Evolutionary conservation across 2,113 vertebrate species (phyloP).

Genomic region (Cynocephalus volans): DNA sequence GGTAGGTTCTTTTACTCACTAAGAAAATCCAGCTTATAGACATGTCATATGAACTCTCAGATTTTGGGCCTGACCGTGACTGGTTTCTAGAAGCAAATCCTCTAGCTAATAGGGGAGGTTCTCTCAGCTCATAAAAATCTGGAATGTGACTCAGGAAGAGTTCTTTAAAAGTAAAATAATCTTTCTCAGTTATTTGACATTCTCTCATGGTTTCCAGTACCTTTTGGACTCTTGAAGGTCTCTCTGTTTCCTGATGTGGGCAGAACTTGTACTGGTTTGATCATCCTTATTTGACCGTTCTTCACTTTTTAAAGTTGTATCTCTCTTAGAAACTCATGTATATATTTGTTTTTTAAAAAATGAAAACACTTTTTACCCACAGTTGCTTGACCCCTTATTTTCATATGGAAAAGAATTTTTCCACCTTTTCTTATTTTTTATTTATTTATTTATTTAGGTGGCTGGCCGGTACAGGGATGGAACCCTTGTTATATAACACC

Average conservation of each 20-base stretch:
- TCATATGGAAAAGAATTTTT: conserved; percentile 30
- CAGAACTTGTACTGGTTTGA: background rate
- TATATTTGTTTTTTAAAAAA: background rate
- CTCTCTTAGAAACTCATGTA: background rate
- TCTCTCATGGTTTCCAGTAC: conserved; percentile 37
- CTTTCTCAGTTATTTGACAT: conserved; percentile 25
- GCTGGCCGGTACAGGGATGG: no score
- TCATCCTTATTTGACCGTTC: conserved; percentile 31
- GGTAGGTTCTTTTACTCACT: conserved; percentile 26
- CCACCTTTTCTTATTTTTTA: background rate
- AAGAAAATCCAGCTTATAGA: conserved; percentile 15
- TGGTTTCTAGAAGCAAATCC: conserved; percentile 43
- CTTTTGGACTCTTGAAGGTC: conserved; percentile 31
- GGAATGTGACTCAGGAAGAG: conserved; percentile 33
- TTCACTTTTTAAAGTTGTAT: conserved; percentile 51
- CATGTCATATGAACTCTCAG: background rate
- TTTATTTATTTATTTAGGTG: no score
- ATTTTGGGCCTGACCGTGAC: conserved; percentile 32
- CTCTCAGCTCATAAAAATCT: conserved; percentile 17
- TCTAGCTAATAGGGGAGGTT: background rate
- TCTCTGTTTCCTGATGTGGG: conserved; percentile 6
- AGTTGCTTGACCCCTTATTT: conserved; percentile 67
- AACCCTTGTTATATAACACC: no score
- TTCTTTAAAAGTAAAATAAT: conserved; percentile 49
- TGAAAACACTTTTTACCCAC: conserved; percentile 17